phyloP scores from a whole-genome alignment of 2,113 vertebrate genomes.

The Scytalopus superciliaris region DNA sequence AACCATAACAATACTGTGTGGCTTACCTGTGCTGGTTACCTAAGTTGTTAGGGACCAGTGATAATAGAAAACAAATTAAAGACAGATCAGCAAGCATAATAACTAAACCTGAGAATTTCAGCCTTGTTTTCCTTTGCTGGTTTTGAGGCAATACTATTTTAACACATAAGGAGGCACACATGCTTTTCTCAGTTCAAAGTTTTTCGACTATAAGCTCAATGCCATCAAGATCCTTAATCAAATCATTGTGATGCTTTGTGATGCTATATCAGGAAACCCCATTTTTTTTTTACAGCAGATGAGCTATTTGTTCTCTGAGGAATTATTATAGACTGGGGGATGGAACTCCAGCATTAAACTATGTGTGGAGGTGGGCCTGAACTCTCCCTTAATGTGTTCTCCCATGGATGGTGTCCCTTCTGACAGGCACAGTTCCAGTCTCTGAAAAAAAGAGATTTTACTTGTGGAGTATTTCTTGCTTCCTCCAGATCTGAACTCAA shows the following conservation, averaged over 20 bases:
- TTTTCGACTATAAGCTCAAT: neutral
- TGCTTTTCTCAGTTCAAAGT: neutral
- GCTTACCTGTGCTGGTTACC: neutral
- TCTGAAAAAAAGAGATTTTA: neutral
- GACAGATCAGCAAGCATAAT: neutral
- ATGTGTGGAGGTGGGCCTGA: neutral
- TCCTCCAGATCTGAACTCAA: neutral
- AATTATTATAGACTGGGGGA: neutral
- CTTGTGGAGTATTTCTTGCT: neutral
- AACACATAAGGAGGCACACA: neutral
- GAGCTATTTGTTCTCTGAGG: neutral
- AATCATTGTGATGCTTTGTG: neutral
- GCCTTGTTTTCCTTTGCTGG: neutral
- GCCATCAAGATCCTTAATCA: neutral
- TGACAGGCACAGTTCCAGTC: neutral
- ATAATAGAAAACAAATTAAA: neutral
- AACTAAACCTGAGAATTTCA: neutral
- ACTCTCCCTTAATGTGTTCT: neutral
- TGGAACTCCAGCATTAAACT: neutral
- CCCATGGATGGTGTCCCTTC: neutral
- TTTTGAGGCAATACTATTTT: neutral
- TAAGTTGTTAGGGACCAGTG: neutral
- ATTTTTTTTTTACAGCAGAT: neutral
- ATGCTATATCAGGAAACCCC: neutral
- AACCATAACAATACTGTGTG: neutral